Evolutionary conservation across 2,113 vertebrate species (phyloP).

Genomic region (Genyomyrus donnyi): DNA sequence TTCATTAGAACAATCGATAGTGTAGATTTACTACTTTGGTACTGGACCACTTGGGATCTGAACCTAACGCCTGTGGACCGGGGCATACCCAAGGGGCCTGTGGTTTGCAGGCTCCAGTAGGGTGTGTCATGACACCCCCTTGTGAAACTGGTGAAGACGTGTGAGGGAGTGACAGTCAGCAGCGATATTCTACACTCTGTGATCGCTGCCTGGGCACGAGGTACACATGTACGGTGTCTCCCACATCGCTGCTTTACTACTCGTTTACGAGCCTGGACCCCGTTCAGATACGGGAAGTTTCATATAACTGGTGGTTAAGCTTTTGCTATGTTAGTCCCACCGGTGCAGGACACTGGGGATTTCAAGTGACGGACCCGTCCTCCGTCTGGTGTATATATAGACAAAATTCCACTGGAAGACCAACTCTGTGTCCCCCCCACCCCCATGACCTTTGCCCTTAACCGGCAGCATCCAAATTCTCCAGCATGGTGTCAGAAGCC

Average conservation of each 20-base stretch:
- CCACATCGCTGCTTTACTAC: neutral
- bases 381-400: slow-evolving; percentile 15
- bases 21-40: neutral
- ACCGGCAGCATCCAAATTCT: slow-evolving; percentile 59
- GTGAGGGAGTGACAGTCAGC: slow-evolving; percentile 63
- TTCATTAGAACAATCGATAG: neutral
- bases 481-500: slow-evolving; percentile 44
- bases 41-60: neutral
- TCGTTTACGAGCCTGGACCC: neutral
- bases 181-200: slow-evolving; percentile 54
- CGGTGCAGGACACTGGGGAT: neutral
- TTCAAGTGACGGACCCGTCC: neutral
- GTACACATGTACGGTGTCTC: neutral
- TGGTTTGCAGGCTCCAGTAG: slow-evolving; percentile 30
- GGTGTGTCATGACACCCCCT: slow-evolving; percentile 36
- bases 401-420: slow-evolving; percentile 22
- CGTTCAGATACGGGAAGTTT: neutral
- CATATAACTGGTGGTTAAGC: neutral
- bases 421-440: neutral
- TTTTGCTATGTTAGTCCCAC: neutral
- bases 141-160: slow-evolving; percentile 53
- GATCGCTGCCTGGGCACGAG: neutral
- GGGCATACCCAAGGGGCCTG: neutral
- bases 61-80: neutral
- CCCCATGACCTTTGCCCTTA: slow-evolving; percentile 51